Conservation (phyloP, 2,113 vertebrate species). For the Xenopus tropicalis region DNA sequence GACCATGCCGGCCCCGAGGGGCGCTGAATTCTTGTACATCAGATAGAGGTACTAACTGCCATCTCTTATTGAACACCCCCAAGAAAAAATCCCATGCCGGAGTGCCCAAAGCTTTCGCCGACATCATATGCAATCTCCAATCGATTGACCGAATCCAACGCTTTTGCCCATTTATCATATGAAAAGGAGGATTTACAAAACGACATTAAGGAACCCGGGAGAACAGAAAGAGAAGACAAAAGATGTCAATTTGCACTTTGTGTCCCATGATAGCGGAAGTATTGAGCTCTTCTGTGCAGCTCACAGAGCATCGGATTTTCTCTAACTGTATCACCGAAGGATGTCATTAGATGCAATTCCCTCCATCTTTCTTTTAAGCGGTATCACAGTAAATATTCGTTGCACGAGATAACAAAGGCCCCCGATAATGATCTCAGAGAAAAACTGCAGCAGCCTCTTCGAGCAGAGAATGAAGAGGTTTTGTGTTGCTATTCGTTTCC, state of each 20-base stretch:
- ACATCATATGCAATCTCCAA: constrained; percentile 4
- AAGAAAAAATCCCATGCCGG: constrained; percentile 8
- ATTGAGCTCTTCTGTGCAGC: constrained; percentile 27
- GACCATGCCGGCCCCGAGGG: not conserved
- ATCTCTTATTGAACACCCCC: not conserved
- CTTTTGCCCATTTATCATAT: constrained; percentile 33
- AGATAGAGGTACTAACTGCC: not conserved
- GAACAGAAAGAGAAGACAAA: constrained; percentile 31
- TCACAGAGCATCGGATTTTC: constrained; percentile 24
- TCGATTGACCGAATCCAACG: constrained; percentile 29
- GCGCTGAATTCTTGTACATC: not conserved
- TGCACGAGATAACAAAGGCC: not conserved
- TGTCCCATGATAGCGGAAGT: constrained; percentile 32
- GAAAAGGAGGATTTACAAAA: constrained; percentile 19
- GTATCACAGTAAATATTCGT: constrained; percentile 30
- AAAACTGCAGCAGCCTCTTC: no score
- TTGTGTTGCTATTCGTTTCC: no score
- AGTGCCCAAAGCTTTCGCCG: constrained; percentile 1
- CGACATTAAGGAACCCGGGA: constrained; percentile 3
- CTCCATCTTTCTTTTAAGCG: constrained; percentile 2
- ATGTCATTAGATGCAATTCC: constrained; percentile 28
- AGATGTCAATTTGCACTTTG: constrained; percentile 32
- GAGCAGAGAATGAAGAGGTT: no score
- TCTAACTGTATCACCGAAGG: constrained; percentile 28
- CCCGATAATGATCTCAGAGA: not conserved